Evolutionary conservation across 92 coral and sea anemone species (phyloP), one percentile per base, ranked within the genome.

Genomic region (Heteractis magnifica): DNA sequence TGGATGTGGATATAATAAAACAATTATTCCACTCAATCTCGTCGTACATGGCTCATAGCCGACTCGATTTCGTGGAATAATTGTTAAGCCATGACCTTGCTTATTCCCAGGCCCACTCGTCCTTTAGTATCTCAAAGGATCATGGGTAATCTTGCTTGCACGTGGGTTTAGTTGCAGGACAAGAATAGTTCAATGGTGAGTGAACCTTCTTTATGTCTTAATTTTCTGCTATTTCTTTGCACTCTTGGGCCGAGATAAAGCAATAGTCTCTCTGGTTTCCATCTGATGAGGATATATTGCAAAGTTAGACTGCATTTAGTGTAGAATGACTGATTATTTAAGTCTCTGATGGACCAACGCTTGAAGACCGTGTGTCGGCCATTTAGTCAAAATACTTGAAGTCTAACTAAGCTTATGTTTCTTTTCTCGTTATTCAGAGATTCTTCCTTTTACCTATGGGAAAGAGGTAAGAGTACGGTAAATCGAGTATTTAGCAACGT

Each of bases 271-370:
- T 4, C 9, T 21, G 18, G 68, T 12, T 2, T 34, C 73, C 86
- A 82, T 73, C 48, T 82, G 86, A 82, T 82, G 86, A 82, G 41
- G 56, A 56, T 13, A 82, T 44, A 82, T 50, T 59, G 79, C 79
- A 16, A 56, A 82, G 77, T 81, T 72, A 84, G 92, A 89, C 92
- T 81, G 83, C 76, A 76, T 71, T 81, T 71, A 82, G 81, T 85
- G 86, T 75, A 85, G 92, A 79, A 59, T 89, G 92, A 89, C 77
- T 78, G 50, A 13, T 77, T 77, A 85, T 85, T 85, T 89, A 89
- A 89, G 92, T 89, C 92, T 79, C 92, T 81, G 84, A 81, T 81
- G 84, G 77, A 49, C 49, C 21, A 16, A 9, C 11, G 2, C 2
- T 26, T 68, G 73, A 20, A 11, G 12, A 26, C 73, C 73, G 10